Conservation (phyloP, 2,888 invertebrate genomes). For the Stegana nigrithorax region DNA sequence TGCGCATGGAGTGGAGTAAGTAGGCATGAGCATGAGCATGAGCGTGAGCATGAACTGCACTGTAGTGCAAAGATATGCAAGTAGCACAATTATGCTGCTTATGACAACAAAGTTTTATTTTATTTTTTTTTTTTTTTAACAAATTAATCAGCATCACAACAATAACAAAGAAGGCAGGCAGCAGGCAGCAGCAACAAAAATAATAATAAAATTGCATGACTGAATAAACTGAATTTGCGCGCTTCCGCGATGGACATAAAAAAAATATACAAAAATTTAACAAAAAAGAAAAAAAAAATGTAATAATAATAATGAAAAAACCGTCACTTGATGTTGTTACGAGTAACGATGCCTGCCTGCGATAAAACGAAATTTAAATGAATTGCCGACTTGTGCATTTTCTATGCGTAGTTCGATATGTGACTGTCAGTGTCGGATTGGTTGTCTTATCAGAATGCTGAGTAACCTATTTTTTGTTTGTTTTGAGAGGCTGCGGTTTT, state of each 20-base stretch:
- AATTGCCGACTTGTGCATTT: too few relatives aligned
- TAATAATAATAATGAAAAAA: too few relatives aligned
- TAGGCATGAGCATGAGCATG: not conserved
- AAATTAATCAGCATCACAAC: constrained; percentile 14
- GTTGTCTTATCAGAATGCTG: too few relatives aligned
- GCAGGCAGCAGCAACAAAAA: not conserved
- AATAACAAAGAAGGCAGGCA: too few relatives aligned
- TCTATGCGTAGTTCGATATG: too few relatives aligned
- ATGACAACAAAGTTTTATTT: not conserved
- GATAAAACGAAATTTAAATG: constrained; percentile 6
- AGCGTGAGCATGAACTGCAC: not conserved
- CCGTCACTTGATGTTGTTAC: too few relatives aligned
- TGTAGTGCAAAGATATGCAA: not conserved
- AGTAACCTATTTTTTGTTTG: too few relatives aligned
- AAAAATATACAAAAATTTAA: not conserved
- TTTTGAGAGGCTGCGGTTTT: too few relatives aligned
- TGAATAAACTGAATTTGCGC: not conserved
- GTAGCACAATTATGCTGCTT: constrained; percentile 10
- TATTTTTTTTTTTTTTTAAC: constrained; percentile 14
- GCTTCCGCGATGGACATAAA: constrained; percentile 5
- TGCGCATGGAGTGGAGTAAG: not conserved
- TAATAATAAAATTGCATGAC: not conserved
- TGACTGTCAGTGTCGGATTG: too few relatives aligned
- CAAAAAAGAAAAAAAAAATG: not conserved
- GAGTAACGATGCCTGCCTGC: constrained; percentile 3